Evolutionary conservation across 2,888 invertebrate genomes (phyloP), one percentile per base, ranked within the genome.

Genomic region (Polydrusus pterygomalis): DNA sequence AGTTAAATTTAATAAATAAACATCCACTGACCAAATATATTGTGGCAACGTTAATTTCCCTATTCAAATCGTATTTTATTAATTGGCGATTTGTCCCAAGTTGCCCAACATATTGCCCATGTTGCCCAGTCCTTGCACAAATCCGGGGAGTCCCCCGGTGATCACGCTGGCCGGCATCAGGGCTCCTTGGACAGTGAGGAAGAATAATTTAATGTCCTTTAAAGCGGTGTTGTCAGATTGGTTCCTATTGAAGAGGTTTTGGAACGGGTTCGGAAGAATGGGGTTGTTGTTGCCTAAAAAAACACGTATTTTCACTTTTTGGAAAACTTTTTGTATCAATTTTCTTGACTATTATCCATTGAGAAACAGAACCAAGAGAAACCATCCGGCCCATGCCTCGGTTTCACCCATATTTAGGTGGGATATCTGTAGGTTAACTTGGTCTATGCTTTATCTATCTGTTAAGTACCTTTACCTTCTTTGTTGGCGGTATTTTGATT

Each of bases 71-170:
- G n/a, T n/a, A n/a, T n/a, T n/a, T n/a, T n/a, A n/a, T n/a, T n/a
- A n/a, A n/a, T n/a, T n/a, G n/a, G 56, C 40, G 1, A 45, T 20
- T 30, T 69, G 68, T 15, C 68, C 68, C 8, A 69, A 15, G 18
- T 69, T 69, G 18, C 68, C 68, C 5, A 69, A 58, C 58, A 69
- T 45, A 20, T 69, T 69, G 1, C 68, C 68, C 68, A 69, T 56
- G 20, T 69, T 69, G 15, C 68, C 68, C 30, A 69, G 15, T 13
- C 68, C 68, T 69, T 69, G 68, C 0, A 69, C 11, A 30, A 69
- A 58, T 15, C 56, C 40, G 9, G 68, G 18, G 18, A 69, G 2
- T 58, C 68, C 68, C 13, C 30, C 43, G 10, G 58, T 69, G 25
- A 69, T 18, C 1, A 69, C 68, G 11, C 56, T 69, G 1, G 68